Percentiles rank a stretch among this genome's conserved stretches.
Evolutionary conservation across 1,140 invertebrate species (phyloP).

Genomic region (Brachionus calyciflorus): DNA sequence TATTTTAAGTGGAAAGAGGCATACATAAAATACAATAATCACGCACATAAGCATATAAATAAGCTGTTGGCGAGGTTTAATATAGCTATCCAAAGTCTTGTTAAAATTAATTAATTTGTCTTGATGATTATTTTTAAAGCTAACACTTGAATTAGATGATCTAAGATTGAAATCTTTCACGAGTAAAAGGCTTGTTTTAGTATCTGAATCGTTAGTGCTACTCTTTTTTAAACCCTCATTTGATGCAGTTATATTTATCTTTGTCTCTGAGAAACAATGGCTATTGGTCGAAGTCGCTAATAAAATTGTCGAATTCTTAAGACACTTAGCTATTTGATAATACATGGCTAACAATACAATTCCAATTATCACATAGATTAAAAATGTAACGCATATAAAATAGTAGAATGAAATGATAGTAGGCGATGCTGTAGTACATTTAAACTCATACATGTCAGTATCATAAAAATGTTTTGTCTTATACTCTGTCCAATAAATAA

Average conservation of each 20-base stretch:
- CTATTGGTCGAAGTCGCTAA: neutral
- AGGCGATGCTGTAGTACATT: slow-evolving; percentile 8
- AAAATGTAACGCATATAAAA: slow-evolving; percentile 28
- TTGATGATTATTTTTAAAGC: neutral
- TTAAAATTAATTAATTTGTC: slow-evolving; percentile 14
- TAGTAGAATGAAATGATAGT: slow-evolving; percentile 17
- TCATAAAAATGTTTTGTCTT: slow-evolving; percentile 23
- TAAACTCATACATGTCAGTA: slow-evolving; percentile 24
- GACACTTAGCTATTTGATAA: neutral
- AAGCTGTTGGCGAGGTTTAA: slow-evolving; percentile 24
- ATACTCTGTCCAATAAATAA: slow-evolving; percentile 38
- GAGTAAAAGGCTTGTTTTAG: neutral
- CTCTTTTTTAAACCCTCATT: slow-evolving; percentile 10
- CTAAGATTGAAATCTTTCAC: neutral
- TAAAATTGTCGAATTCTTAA: slow-evolving; percentile 11
- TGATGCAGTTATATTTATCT: neutral
- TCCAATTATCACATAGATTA: slow-evolving; percentile 31
- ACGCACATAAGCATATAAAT: slow-evolving; percentile 43
- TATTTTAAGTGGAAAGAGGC: slow-evolving; percentile 39
- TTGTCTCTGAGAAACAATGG: neutral
- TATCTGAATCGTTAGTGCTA: neutral
- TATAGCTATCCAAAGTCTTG: slow-evolving; percentile 15
- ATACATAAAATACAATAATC: slow-evolving; percentile 34
- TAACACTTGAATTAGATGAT: neutral
- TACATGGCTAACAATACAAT: slow-evolving; percentile 23